Evolutionary conservation across 2,113 vertebrate species (phyloP), one percentile per base, ranked within the genome.

Genomic region (Speoplatyrhinus poulsoni): DNA sequence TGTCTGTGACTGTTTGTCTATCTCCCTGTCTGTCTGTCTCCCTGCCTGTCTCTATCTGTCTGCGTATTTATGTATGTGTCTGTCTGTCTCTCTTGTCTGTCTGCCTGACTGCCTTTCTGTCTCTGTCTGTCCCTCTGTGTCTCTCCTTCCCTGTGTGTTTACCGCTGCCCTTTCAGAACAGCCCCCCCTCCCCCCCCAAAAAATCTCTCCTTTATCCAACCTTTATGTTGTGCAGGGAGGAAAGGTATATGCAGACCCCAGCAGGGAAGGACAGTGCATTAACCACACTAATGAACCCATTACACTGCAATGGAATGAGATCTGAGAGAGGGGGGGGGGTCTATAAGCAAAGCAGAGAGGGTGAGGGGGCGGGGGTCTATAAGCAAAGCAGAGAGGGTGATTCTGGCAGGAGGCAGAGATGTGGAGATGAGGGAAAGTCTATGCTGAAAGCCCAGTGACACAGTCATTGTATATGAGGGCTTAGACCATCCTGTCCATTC

Each of bases 261-360:
- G 76, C 63, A 79, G 80, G 85, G 5, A 26, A 26, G 87, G 86
- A 87, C 85, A 81, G 82, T 81, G 85, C 86, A 86, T 87, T 90
- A 87, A 84, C 65, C 88, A 86, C 83, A 85, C 83, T 86, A 81
- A 90, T 85, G 87, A 88, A 90, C 76, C 85, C 74, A 87, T 88
- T 86, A 85, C 67, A 49, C 72, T 54, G 72, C 77, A 49, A 57
- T 70, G 78, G 72, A 84, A 81, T 82, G 85, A 76, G 74, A 74
- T 82, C 82, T 65, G 81, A 82, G 79, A 3, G 8, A 9, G 26
- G 36, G 62, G 9, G 12, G 8, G 13, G 12, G 47, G 19, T 16
- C 10, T n/a, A 10, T 11, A 17, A 26, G 61, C 12, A 47, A 26
- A 47, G 5, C n/a, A 63, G 46, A 12, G 46, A 11, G 61, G 16